Evolutionary conservation across 2,888 invertebrate species (phyloP).

Genomic region (Agrochola circellaris): DNA sequence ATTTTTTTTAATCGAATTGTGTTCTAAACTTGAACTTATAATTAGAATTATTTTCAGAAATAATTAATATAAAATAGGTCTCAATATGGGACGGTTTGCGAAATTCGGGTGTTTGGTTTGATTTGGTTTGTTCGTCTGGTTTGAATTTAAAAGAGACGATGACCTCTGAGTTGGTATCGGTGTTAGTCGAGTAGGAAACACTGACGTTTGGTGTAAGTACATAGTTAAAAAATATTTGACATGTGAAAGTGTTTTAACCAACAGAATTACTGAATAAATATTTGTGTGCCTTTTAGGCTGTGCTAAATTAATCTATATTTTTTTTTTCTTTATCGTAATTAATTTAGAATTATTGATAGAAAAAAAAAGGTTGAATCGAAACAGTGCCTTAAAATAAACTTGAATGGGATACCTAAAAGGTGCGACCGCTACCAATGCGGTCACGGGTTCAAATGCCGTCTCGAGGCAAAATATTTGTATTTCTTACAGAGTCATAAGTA

Average conservation of each 20-base stretch:
- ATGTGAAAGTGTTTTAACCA: background rate
- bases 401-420: background rate
- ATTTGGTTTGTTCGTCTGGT: background rate
- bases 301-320: too few relatives aligned
- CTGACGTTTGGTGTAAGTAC: background rate
- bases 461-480: constrained; percentile 44
- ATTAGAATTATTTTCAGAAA: background rate
- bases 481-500: background rate
- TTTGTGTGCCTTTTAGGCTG: too few relatives aligned
- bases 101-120: background rate
- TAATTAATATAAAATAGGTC: background rate
- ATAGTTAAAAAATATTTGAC: background rate
- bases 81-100: background rate
- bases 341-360: background rate
- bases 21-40: background rate
- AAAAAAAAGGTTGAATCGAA: background rate
- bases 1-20: background rate
- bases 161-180: too few relatives aligned
- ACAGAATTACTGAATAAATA: background rate
- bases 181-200: background rate
- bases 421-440: constrained; percentile 3
- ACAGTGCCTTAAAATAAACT: background rate
- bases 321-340: background rate
- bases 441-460: constrained; percentile 22
- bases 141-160: background rate